Conservation (phyloP, 1,140 invertebrate genomes). For the Leptopilina clavipes region DNA sequence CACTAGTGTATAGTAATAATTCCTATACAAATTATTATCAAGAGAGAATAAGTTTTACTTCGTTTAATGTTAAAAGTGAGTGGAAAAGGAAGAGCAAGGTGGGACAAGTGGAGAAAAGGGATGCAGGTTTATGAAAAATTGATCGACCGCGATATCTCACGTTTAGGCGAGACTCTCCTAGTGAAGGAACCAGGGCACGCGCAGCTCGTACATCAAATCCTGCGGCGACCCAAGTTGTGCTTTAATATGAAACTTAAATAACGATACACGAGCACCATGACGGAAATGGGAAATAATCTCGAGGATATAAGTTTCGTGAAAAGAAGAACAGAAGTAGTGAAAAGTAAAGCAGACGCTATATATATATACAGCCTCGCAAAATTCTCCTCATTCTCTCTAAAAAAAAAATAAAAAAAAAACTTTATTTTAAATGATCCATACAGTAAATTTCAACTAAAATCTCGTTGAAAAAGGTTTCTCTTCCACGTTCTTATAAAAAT, state of each 20-base stretch:
- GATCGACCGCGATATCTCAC: constrained; percentile 74
- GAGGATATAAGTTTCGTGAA: constrained; percentile 46
- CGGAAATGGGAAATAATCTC: constrained; percentile 73
- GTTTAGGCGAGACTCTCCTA: constrained; percentile 66
- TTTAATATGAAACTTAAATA: constrained; percentile 76
- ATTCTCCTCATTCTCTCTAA: background rate
- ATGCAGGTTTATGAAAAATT: constrained; percentile 72
- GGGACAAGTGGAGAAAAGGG: constrained; percentile 44
- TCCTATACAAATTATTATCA: no score
- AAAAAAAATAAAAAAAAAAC: no score
- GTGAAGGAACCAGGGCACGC: constrained; percentile 71
- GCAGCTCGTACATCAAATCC: constrained; percentile 72
- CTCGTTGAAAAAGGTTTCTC: background rate
- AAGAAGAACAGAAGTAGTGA: constrained; percentile 26
- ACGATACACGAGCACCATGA: constrained; percentile 69
- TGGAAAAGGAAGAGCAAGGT: background rate
- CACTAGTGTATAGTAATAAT: no score
- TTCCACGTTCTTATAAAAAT: no score
- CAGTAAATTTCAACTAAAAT: background rate
- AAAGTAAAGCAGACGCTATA: constrained; percentile 3
- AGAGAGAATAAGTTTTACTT: no score
- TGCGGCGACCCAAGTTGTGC: constrained; percentile 56
- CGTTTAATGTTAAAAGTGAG: no score
- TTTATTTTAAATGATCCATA: background rate
- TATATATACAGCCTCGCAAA: background rate